Base-by-base conservation (phyloP, 2,888 invertebrate species). In the Patella ulyssiponensis region DNA sequence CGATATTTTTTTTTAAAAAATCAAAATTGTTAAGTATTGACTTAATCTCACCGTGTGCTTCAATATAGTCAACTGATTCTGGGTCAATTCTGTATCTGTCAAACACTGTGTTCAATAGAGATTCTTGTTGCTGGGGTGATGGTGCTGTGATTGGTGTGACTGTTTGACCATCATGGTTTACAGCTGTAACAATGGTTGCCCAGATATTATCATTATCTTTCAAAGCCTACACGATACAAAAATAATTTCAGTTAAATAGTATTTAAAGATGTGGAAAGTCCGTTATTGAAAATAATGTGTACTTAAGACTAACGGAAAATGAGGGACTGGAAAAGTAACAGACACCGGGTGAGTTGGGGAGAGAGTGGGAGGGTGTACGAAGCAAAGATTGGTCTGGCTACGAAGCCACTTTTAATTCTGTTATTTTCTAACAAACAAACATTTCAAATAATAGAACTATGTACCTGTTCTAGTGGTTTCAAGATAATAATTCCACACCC, bases 401-500 rank as follows among this genome's bases (percentile, higher is more conserved):
- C 33, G 5, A 33, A 33, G 33, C 44, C 44, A 44, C 44, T 44
- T 27, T 27, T 27, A 27, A 27, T 27, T 27, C 27, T 27, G 27
- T 27, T 27, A 27, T 27, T 27, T 27, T 27, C 44, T 44, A 44
- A 44, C 44, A 44, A 44, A 44, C 44, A 44, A 27, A 27, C 27
- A 27, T 27, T 27, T 27, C 27, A 27, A 27, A 27, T 44, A 44
- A 44, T 44, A 33, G 7, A 33, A 33, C 33, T 33, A 4, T 33
- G 76, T 78, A 87, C 87, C 44, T 84, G 77, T 69, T 79, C 77
- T 7, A 82, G 76, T 69, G 77, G 76, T 77, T 87, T 87, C 12
- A 88, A 79, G 14, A 88, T 80, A 53, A 88, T 82, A 5, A 87
- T 78, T 1, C 87, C 88, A 77, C 87, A 85, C 1, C 88, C 88